Percentiles rank a stretch among this genome's conserved stretches.
phyloP scores from a whole-genome alignment of 2,797 vertebrate species.

The Anableps anableps region DNA sequence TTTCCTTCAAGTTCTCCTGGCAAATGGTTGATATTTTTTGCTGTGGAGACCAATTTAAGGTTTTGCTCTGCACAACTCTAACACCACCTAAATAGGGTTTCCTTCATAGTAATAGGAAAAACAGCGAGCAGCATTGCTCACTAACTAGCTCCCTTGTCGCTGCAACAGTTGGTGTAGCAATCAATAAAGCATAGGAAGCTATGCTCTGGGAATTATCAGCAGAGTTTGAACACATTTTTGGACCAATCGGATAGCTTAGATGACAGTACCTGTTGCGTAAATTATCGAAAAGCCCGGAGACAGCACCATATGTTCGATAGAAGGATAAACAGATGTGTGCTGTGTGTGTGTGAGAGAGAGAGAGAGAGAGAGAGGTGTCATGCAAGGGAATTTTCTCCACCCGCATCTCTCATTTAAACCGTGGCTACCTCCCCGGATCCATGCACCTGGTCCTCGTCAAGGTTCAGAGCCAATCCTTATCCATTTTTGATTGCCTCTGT shows the following conservation, averaged over 20 bases:
- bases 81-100: conserved; percentile 27
- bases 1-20: background rate
- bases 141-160: conserved; percentile 76
- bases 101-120: conserved; percentile 32
- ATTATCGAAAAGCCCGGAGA: conserved; percentile 58
- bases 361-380: too few species aligned
- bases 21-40: conserved; percentile 4
- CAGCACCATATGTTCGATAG: conserved; percentile 45
- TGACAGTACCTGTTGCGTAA: conserved; percentile 65
- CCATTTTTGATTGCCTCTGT: conserved; percentile 58
- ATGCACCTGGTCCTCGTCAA: conserved; percentile 25
- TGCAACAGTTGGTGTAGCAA: conserved; percentile 68
- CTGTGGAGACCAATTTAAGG: conserved; percentile 13
- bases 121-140: conserved; percentile 18
- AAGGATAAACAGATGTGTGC: conserved; percentile 7
- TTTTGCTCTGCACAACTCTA: conserved; percentile 26
- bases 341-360: background rate
- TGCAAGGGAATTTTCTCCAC: conserved; percentile 18
- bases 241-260: conserved; percentile 59
- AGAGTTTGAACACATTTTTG: conserved; percentile 33
- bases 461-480: conserved; percentile 41
- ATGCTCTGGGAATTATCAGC: conserved; percentile 59
- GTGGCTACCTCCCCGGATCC: conserved; percentile 20
- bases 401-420: conserved; percentile 23
- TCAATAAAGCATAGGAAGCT: conserved; percentile 67